Conservation (phyloP, 2,113 vertebrate genomes). For the Mastomys natalensis region DNA sequence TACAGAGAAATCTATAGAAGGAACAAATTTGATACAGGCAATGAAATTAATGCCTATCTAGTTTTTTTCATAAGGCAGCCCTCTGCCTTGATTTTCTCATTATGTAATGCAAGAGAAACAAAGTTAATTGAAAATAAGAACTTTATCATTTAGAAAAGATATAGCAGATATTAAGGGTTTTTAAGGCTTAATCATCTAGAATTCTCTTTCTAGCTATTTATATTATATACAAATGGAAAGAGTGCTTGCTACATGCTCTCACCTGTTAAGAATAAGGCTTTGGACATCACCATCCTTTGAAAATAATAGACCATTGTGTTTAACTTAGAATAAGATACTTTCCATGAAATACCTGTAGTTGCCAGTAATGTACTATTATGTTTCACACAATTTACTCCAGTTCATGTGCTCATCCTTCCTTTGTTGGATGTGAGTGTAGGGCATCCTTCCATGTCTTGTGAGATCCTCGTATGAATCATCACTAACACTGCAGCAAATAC, state of each 20-base stretch:
- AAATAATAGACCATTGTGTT: background rate
- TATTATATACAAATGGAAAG: background rate
- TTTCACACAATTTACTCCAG: slow-evolving; percentile 35
- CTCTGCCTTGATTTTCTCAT: background rate
- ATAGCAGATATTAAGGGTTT: background rate
- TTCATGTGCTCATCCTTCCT: background rate
- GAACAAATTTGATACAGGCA: background rate
- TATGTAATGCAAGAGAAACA: slow-evolving; percentile 10
- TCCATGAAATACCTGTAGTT: slow-evolving; percentile 12
- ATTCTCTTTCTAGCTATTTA: background rate
- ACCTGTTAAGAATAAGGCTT: background rate
- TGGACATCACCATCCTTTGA: background rate
- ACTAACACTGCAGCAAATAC: slow-evolving; percentile 78
- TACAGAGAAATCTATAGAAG: background rate
- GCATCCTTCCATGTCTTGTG: slow-evolving; percentile 67
- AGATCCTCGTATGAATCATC: slow-evolving; percentile 69
- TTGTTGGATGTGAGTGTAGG: background rate
- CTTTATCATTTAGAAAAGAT: background rate
- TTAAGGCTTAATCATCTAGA: background rate
- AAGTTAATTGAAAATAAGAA: slow-evolving; percentile 25
- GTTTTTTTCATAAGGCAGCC: background rate
- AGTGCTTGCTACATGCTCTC: background rate
- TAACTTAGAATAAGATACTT: slow-evolving; percentile 33
- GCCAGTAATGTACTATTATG: background rate
- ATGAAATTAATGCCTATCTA: background rate